A percentile compares a stretch with the other conserved stretches of the same genome.
Conservation (phyloP, 2,797 vertebrate species). For the Syngnathus acus region DNA sequence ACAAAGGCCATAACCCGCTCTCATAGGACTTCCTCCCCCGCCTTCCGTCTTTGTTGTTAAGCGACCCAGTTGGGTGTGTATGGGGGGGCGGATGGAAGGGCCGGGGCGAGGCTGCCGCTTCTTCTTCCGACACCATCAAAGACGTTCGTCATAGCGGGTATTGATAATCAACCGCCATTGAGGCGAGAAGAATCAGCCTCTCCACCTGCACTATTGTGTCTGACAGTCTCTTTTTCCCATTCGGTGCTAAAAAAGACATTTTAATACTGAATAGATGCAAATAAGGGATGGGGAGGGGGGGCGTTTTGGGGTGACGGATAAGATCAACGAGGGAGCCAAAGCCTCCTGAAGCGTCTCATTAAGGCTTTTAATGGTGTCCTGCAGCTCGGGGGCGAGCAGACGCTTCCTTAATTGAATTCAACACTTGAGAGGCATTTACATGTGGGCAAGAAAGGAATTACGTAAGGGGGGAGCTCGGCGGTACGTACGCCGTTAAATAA, state of each 20-base stretch:
- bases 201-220: slow-evolving; percentile 58
- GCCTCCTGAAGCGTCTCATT: slow-evolving; percentile 54
- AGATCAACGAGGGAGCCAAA: slow-evolving; percentile 12
- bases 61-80: slow-evolving; percentile 41
- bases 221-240: slow-evolving; percentile 15
- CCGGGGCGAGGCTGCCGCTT: slow-evolving; percentile 27
- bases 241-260: neutral
- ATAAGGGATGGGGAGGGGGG: slow-evolving; percentile 7
- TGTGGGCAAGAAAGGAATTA: neutral
- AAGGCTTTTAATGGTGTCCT: slow-evolving; percentile 51
- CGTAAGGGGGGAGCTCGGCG: slow-evolving; percentile 6
- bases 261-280: neutral
- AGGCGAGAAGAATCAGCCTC: slow-evolving; percentile 46
- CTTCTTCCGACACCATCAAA: slow-evolving; percentile 57
- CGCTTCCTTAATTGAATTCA: slow-evolving; percentile 29
- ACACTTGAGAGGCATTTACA: slow-evolving; percentile 16
- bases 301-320: slow-evolving; percentile 26
- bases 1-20: slow-evolving; percentile 33
- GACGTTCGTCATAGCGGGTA: slow-evolving; percentile 49
- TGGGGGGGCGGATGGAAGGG: slow-evolving; percentile 18
- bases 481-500: neutral
- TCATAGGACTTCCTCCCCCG: slow-evolving; percentile 55
- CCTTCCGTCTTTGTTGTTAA: slow-evolving; percentile 48
- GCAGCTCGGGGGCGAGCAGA: slow-evolving; percentile 22
- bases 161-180: slow-evolving; percentile 69